Conservation (phyloP, 23 tunicate species). For the Halocynthia aurantium region DNA sequence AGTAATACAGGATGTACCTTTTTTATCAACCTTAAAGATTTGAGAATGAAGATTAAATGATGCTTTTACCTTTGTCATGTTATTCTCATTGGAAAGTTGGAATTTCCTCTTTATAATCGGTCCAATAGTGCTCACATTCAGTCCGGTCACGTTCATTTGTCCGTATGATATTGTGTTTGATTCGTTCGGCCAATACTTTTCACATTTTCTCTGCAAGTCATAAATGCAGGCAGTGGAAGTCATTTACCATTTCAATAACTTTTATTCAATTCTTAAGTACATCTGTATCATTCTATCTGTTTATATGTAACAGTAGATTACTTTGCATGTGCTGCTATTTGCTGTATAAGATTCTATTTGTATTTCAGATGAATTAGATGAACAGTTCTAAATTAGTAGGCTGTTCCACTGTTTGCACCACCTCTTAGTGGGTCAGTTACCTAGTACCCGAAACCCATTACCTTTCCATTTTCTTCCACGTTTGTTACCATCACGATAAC, state of each 20-base stretch:
- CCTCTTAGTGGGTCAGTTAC: neutral
- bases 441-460: neutral
- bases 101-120: constrained; percentile 26
- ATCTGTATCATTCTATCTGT: too few species aligned
- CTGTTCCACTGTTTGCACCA: too few species aligned
- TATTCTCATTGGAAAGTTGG: neutral
- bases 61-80: neutral
- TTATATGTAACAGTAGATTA: too few species aligned
- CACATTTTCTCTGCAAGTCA: constrained; percentile 35
- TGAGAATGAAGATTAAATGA: neutral
- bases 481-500: constrained; percentile 43
- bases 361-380: too few species aligned
- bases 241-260: too few species aligned
- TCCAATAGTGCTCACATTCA: constrained; percentile 5
- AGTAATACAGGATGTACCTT: too few species aligned
- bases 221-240: too few species aligned
- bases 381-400: too few species aligned
- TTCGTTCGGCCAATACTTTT: constrained; percentile 42
- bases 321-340: too few species aligned
- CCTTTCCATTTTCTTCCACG: constrained; percentile 39
- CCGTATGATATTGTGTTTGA: constrained; percentile 6
- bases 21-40: too few species aligned
- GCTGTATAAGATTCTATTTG: too few species aligned
- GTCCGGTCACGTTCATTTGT: constrained; percentile 12
- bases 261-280: too few species aligned